Base-by-base conservation (phyloP, 2,797 vertebrate species). In the Garrulus glandarius region DNA sequence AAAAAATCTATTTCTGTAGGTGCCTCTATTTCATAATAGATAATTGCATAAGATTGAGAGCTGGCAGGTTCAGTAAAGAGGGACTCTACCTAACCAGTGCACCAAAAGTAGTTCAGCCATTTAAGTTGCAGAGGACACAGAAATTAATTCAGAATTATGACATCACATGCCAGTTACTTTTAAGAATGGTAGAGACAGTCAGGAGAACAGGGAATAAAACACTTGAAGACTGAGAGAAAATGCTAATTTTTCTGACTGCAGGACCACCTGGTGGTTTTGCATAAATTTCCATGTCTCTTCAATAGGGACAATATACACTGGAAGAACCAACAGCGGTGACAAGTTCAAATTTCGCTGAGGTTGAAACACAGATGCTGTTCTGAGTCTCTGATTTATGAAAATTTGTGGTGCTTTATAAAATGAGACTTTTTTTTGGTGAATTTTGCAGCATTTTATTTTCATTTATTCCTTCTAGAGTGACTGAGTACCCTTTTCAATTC, bases 101-200 rank as follows among this genome's bases (percentile, higher is more conserved):
- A 81, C 68, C 56, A 88, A 65, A 63, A 79, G 34, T 91, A 17
- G 8, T 79, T 87, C 89, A 92, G 56, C n/a, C 61, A 52, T 75
- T 89, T 78, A 78, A 92, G 87, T 43, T 88, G 44, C 39, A 90
- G 55, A 95, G 27, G 61, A 74, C 41, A 34, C 6, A 88, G 57
- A 93, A 94, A 93, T 91, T 84, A 78, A 87, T 92, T 92, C 50
- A 71, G 65, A 89, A 77, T 89, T 86, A 87, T 70, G 64, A 83
- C 59, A 87, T 94, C 67, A 91, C 69, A 68, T 49, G 22, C 27
- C 10, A 22, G 30, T 78, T 93, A 50, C 70, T 95, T 94, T 93
- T 82, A 91, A 82, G 84, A 87, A 75, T 10, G 2, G 16, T 78
- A 61, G 56, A 53, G 32, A 75, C 29, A 75, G 39, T 47, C 46